Base-by-base conservation (phyloP, 2,888 invertebrate species). In the Monoplex corrugatus region DNA sequence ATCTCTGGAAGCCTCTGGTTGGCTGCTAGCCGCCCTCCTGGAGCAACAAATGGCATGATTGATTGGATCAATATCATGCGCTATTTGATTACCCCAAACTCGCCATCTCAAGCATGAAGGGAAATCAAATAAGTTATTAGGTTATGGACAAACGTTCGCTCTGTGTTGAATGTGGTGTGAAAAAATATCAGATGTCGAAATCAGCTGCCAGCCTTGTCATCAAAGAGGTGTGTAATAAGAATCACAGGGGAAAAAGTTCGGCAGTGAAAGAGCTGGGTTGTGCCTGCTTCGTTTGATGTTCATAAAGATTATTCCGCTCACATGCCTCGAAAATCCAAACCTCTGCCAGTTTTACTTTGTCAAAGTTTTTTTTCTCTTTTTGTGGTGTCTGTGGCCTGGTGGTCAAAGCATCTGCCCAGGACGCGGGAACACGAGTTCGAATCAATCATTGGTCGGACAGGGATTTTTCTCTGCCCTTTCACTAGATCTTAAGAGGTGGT, bases 21-120 rank as follows among this genome's bases (percentile, higher is more conserved):
- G 35, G 35, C 82, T 45, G 50, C 32, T 19, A 84, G 84, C 16
- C 38, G 57, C n/a, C 84, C n/a, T 45, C 23, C 84, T 2, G 50
- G 38, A 35, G 84, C 50, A 32, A 57, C 84, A 84, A 86, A 68
- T 40, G 43, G 68, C 68, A 57, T 86, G 40, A 86, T 86, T 68
- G 40, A 68, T 57, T 84, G 84, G 38, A 84, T 84, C 84, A 84
- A 84, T 84, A 84, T 44, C 84, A 45, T 3, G 28, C 84, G n/a
- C 45, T 84, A 84, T 86, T 86, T 63, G 43, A 86, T 86, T 86
- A 86, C 50, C 38, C 68, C 43, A 19, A 40, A 68, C 32, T 43
- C 40, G 38, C 68, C 6, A 40, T 68, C 57, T 68, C 43, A 28
- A 68, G 68, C 50, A 68, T 43, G 86, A 57, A 63, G 35, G 63